Percentiles rank a stretch among this genome's conserved stretches.
These are phyloP conservation scores for Apamea sordens DNA, from an alignment of 2,888 invertebrate species.

Conservation along the genomic window DNA sequence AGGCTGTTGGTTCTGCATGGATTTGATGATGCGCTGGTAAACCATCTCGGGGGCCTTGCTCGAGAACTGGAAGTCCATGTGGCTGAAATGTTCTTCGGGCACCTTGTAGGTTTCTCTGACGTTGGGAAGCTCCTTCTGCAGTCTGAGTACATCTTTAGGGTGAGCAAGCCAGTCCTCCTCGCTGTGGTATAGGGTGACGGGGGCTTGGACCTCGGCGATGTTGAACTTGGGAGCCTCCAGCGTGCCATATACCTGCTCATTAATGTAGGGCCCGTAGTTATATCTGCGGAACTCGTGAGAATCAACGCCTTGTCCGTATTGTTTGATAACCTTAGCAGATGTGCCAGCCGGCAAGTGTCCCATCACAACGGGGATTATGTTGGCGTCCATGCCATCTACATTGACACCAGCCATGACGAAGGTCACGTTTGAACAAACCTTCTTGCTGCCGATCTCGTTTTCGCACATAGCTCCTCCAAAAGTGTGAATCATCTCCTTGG, in stretches of 20 bases:
- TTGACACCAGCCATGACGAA: constrained; percentile 91
- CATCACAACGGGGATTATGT: constrained; percentile 89
- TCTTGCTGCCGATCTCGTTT: constrained; percentile 81
- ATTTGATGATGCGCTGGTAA: constrained; percentile 81
- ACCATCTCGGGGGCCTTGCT: constrained; percentile 79
- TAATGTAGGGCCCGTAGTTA: constrained; percentile 82
- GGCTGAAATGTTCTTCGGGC: constrained; percentile 86
- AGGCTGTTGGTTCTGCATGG: constrained; percentile 75
- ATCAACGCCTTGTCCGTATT: constrained; percentile 89
- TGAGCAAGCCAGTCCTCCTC: constrained; percentile 92
- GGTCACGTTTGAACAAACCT: constrained; percentile 91
- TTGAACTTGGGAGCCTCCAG: constrained; percentile 82
- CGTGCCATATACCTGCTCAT: constrained; percentile 81
- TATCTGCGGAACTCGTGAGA: constrained; percentile 81
- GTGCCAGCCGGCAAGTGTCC: constrained; percentile 90
- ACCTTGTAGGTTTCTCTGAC: constrained; percentile 89
- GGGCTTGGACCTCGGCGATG: constrained; percentile 80
- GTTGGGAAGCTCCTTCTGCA: constrained; percentile 90
- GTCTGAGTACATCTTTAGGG: constrained; percentile 89
- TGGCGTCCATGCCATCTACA: constrained; percentile 88
- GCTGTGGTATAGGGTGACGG: constrained; percentile 84
- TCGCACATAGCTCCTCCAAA: constrained; percentile 82
- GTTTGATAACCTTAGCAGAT: constrained; percentile 88
- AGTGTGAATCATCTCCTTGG: constrained; percentile 74
- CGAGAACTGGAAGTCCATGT: constrained; percentile 87